A percentile compares a stretch with the other conserved stretches of the same genome.
phyloP scores from a whole-genome alignment of 2,113 vertebrate species.

The Cochlearius cochlearius region DNA sequence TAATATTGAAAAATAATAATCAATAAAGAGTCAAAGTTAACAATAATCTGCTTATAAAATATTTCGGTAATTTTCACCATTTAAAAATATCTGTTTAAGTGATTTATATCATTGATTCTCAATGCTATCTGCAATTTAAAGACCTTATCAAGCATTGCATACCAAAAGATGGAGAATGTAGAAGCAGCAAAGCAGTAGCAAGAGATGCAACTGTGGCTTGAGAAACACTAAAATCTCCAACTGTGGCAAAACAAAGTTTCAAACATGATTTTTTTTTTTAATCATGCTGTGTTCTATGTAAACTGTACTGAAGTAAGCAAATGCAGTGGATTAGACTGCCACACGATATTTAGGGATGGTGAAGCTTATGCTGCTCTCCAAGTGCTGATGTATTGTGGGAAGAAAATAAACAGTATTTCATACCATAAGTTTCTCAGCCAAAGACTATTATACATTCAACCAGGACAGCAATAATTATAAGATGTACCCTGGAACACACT shows the following conservation, averaged over 20 bases:
- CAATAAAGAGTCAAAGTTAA: background rate
- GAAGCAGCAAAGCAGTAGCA: background rate
- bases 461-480: background rate
- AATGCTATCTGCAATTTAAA: background rate
- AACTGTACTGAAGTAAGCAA: background rate
- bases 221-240: background rate
- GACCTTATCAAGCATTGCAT: background rate
- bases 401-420: background rate
- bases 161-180: background rate
- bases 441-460: background rate
- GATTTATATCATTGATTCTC: background rate
- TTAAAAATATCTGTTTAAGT: background rate
- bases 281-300: background rate
- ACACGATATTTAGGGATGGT: background rate
- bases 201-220: background rate
- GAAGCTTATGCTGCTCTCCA: background rate
- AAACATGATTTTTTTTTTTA: background rate
- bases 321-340: background rate
- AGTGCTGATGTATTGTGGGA: background rate
- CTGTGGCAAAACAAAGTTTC: background rate
- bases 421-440: background rate
- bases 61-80: background rate
- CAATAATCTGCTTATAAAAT: background rate
- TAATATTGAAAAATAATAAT: background rate
- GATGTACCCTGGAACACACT: background rate